A percentile compares a stretch with the other conserved stretches of the same genome.
phyloP scores from a whole-genome alignment of 2,888 invertebrate genomes.

The Drosophila parthenogenetica region DNA sequence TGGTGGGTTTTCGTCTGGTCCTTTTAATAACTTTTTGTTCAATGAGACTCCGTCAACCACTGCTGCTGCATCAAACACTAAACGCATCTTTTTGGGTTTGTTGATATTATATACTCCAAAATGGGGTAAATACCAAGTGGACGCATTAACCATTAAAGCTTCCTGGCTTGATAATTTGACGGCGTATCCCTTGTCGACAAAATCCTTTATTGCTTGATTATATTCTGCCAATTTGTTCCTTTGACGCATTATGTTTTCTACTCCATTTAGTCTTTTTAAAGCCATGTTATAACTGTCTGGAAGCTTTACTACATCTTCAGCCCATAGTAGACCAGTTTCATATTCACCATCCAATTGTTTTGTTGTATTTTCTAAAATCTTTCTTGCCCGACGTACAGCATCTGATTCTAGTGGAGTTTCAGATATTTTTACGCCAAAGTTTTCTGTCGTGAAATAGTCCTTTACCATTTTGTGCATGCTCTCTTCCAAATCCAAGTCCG shows the following conservation, averaged over 20 bases:
- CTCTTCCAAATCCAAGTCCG: no score
- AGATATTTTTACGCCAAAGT: no score
- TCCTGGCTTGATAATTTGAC: not conserved
- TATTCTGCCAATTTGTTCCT: no score
- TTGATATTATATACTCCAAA: conserved; percentile 7
- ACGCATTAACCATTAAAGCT: not conserved
- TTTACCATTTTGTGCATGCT: no score
- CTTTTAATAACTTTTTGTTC: not conserved
- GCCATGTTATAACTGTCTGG: conserved; percentile 9
- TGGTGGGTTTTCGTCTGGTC: not conserved
- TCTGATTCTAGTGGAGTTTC: no score
- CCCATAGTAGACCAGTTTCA: no score
- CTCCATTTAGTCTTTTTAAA: not conserved
- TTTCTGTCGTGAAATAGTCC: not conserved
- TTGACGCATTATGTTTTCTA: conserved; percentile 2
- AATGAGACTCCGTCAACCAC: not conserved
- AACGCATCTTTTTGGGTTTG: conserved; percentile 9
- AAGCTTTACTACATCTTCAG: no score
- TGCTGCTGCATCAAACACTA: conserved; percentile 14
- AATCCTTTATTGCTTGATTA: no score
- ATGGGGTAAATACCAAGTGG: conserved; percentile 8
- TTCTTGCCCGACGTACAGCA: no score
- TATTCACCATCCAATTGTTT: no score
- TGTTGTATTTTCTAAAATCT: no score
- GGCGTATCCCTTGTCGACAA: no score